Base-by-base conservation (phyloP, 2,797 vertebrate genomes). In the Crenichthys baileyi region DNA sequence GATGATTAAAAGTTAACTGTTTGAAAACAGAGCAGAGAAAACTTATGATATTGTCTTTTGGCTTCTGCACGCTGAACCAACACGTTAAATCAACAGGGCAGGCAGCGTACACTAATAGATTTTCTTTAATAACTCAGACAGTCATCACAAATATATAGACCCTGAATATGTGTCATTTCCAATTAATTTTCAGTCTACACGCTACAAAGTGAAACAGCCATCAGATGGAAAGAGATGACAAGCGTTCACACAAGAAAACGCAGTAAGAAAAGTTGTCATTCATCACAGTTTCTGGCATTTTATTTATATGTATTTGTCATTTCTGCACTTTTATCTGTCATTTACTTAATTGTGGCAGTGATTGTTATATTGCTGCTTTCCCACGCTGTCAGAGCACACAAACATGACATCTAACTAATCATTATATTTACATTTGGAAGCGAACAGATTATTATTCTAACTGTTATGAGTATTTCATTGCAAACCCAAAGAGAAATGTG, bases 91-190 rank as follows among this genome's bases (percentile, higher is more conserved):
- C 79, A 80, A 80, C 72, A 81, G 50, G 63, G 61, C 18, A 20
- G 22, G 55, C 60, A 2, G 46, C 29, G 73, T 31, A 6, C 50
- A 5, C 44, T 61, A 75, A 89, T 72, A 73, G 50, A 84, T 80
- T 84, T 73, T 26, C 44, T 84, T 78, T 77, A 85, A 80, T 72
- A 87, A 83, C 53, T 80, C 72, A 72, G 75, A 79, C 74, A 77
- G 50, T 65, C 60, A 73, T 55, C 60, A 63, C 26, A 73, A 51
- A 80, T 44, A 80, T 53, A 65, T 73, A 1, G 63, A 82, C 77
- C 15, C 56, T 72, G 31, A 86, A 81, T 60, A 60, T 81, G 82
- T 16, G 74, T 31, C 68, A 83, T 75, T 26, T 51, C 24, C 51
- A 48, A 20, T 24, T 83, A 71, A 58, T 75, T 80, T 74, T 72